Conservation (phyloP, 2,113 vertebrate species). For the Hymenochirus boettgeri region DNA sequence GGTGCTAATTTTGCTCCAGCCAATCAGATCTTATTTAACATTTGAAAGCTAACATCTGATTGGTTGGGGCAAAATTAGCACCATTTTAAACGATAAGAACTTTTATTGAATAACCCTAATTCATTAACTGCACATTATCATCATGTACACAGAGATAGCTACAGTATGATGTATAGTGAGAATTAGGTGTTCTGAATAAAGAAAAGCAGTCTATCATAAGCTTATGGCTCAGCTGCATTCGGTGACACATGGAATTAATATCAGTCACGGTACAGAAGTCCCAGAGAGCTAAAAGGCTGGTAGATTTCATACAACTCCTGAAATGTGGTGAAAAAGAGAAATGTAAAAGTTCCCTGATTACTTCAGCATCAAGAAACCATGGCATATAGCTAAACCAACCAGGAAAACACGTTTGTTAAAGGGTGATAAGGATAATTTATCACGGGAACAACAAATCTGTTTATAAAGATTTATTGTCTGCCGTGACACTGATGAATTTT, state of each 20-base stretch:
- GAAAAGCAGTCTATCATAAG: background rate
- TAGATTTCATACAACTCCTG: background rate
- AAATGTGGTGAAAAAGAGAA: slow-evolving; percentile 1
- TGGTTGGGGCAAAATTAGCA: too few relatives aligned
- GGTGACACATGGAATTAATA: background rate
- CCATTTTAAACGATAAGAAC: too few relatives aligned
- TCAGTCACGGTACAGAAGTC: slow-evolving; percentile 3
- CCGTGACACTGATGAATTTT: slow-evolving; percentile 58
- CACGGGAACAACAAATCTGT: slow-evolving; percentile 52
- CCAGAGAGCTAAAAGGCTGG: background rate
- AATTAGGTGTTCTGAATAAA: background rate
- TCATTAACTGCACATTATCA: background rate
- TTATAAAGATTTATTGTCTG: slow-evolving; percentile 6
- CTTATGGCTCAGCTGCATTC: background rate
- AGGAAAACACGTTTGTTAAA: slow-evolving; percentile 55
- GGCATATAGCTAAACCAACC: slow-evolving; percentile 50
- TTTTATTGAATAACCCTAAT: too few relatives aligned
- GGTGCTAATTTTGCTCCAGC: too few relatives aligned
- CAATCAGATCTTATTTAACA: too few relatives aligned
- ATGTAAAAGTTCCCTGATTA: background rate
- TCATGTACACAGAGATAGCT: background rate
- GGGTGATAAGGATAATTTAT: slow-evolving; percentile 54
- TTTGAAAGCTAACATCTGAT: too few relatives aligned
- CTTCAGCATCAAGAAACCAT: background rate
- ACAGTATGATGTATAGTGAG: too few relatives aligned